A percentile compares a stretch with the other conserved stretches of the same genome.
These are phyloP conservation scores for Chrysolina oricalcia DNA, from an alignment of 2,888 invertebrate species.

Conservation along the genomic window DNA sequence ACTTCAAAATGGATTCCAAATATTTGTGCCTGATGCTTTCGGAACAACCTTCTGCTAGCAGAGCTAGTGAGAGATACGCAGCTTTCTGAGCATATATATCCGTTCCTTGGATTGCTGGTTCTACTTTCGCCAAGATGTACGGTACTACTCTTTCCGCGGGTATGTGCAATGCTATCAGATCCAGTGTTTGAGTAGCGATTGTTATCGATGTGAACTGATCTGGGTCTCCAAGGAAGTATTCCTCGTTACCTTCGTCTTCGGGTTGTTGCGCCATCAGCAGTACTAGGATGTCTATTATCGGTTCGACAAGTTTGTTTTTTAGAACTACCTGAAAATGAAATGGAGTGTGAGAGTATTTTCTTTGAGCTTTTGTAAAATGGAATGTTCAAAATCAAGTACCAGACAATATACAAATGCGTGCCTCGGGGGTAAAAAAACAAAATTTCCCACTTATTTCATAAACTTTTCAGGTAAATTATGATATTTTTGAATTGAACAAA, in stretches of 20 bases:
- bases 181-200: constrained; percentile 83
- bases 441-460: too few relatives aligned
- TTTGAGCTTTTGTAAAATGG: too few relatives aligned
- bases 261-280: constrained; percentile 79
- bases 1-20: constrained; percentile 79
- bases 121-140: constrained; percentile 78
- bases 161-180: constrained; percentile 82
- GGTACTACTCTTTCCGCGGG: constrained; percentile 85
- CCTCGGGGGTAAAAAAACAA: too few relatives aligned
- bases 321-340: constrained; percentile 71
- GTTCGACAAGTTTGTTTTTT: constrained; percentile 82
- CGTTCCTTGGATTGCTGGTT: constrained; percentile 77
- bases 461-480: too few relatives aligned
- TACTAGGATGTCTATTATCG: constrained; percentile 80
- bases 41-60: constrained; percentile 85
- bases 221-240: constrained; percentile 78
- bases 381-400: too few relatives aligned
- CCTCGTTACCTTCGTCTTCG: constrained; percentile 78
- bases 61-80: constrained; percentile 82
- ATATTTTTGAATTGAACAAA: too few relatives aligned
- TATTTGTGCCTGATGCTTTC: constrained; percentile 83
- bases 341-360: too few relatives aligned
- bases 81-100: constrained; percentile 81
- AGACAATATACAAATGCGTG: too few relatives aligned
- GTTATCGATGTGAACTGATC: constrained; percentile 79